Evolutionary conservation across 2,888 invertebrate species (phyloP), one percentile per base, ranked within the genome.

Genomic region (Andrena chrysosceles): DNA sequence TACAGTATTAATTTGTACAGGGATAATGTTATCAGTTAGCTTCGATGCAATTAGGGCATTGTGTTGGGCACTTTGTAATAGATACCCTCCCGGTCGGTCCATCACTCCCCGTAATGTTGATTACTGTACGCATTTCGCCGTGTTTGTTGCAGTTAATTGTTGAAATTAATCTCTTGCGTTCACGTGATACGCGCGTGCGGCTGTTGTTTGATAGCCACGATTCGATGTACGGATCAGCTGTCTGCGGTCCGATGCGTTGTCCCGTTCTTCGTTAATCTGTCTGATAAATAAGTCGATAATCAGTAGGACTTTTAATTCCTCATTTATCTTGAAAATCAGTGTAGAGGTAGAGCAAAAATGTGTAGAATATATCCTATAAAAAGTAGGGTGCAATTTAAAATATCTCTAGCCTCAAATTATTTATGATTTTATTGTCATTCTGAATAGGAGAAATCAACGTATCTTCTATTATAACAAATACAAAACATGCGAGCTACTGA

Each of bases 141-240:
- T 48, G 72, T 71, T 79, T 80, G 81, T 79, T 79, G 72, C 26
- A 71, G 60, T 62, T 71, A 81, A 81, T 79, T 72, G 72, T 79
- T 67, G 54, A 72, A 79, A 81, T 80, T 72, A 72, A 81, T 81
- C 79, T 79, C 16, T 72, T 67, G 62, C 48, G 49, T 60, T 66
- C 64, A 59, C 35, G 31, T 78, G 63, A 80, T 60, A 70, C 33
- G 70, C n/a, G 42, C 35, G 20, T 26, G 42, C 7, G 23, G 52
- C 64, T 48, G 60, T 59, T 70, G 62, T 81, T 81, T 72, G 35
- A 62, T 33, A 52, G 54, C n/a, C 23, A 49, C 13, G 60, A 54
- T 52, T 48, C 31, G 29, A 63, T 42, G 29, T 54, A 42, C 31
- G 56, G 59, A 31, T 52, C 79, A 60, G 23, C 35, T 66, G 33